Base-by-base conservation (phyloP, 2,888 invertebrate species). In the Pseudococcus longispinus region DNA sequence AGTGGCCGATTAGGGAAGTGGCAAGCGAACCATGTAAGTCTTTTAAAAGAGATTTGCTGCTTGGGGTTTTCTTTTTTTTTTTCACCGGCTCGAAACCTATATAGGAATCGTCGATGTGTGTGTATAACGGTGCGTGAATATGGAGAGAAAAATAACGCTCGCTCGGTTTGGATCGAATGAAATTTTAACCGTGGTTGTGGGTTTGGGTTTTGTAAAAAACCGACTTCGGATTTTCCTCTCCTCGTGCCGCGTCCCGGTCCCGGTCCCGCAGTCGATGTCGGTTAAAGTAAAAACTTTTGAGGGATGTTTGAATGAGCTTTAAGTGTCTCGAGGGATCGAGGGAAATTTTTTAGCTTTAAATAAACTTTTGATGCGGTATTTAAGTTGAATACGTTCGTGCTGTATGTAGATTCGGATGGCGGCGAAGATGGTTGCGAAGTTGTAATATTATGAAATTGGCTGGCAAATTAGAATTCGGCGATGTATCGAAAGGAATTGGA, bases 11-110 rank as follows among this genome's bases (percentile, higher is more conserved):
- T 65, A 65, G 26, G 65, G 26, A 51, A 51, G 11, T 5, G 65
- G 11, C 20, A 23, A 65, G 23, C 65, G 65, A 65, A 65, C 23
- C 65, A 26, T 65, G 65, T 65, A 65, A 51, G 65, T 65, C 65
- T 65, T 65, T 65, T 65, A 65, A 65, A 65, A 65, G 65, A 65
- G 65, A 65, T 65, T 65, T 65, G 65, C 23, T 11, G 65, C 26
- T 65, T 65, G 51, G 51, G 44, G 46, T 46, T 46, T 60, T 60
- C 13, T 65, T 8, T 26, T 23, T 26, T 65, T 26, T 26, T 23
- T 26, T 65, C 0, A 18, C n/a, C 5, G 2, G 37, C 37, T 9
- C 37, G n/a, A n/a, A n/a, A n/a, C n/a, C n/a, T n/a, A n/a, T n/a
- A 37, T 37, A n/a, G 20, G 20, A 2, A 60, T 26, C 11, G 6